Conservation (phyloP, 2,113 vertebrate genomes). For the Heptranchias perlo region DNA sequence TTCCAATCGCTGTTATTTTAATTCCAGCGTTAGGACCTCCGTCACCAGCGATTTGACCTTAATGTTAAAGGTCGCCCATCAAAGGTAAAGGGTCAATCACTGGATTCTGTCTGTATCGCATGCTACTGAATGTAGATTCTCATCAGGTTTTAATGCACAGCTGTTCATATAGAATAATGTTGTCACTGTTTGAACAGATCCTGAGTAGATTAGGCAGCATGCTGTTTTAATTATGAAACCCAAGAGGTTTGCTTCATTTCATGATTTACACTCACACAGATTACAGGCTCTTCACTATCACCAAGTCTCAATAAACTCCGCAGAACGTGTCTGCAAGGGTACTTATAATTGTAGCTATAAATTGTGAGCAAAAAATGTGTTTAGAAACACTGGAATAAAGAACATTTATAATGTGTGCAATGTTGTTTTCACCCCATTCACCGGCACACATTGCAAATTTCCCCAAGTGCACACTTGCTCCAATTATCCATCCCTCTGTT, state of each 20-base stretch:
- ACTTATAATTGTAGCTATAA: neutral
- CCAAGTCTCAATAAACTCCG: neutral
- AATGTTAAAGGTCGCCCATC: neutral
- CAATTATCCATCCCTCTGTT: neutral
- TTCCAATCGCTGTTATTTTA: neutral
- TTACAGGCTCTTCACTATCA: neutral
- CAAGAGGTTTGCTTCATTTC: neutral
- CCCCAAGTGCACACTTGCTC: neutral
- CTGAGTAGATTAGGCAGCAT: neutral
- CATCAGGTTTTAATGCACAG: neutral
- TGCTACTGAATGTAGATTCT: neutral
- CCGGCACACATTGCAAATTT: neutral
- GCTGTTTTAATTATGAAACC: neutral
- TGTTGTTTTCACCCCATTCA: neutral
- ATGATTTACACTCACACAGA: neutral
- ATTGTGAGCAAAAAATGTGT: neutral
- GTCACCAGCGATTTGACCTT: neutral
- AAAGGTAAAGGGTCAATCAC: neutral
- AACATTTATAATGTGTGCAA: neutral
- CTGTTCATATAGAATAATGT: slow-evolving; percentile 7
- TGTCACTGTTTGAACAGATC: slow-evolving; percentile 2
- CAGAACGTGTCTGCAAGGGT: neutral
- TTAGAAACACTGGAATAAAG: neutral
- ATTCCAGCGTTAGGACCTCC: neutral
- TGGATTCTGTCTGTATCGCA: neutral